Evolutionary conservation across 2,797 vertebrate genomes (phyloP).

Genomic region (Podarcis siculus): DNA sequence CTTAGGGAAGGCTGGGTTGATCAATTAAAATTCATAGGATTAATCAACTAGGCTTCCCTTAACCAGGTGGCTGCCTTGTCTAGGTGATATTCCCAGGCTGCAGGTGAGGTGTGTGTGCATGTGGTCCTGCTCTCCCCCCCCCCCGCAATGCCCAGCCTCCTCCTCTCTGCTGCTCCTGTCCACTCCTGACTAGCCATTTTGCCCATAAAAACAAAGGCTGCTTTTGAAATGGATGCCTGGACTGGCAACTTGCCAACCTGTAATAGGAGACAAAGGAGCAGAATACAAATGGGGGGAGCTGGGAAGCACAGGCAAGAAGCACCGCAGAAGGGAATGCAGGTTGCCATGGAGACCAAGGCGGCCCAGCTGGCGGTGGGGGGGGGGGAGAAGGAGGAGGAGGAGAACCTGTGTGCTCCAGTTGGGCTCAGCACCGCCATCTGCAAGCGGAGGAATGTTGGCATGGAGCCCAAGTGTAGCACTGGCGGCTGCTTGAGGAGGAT

Average conservation of each 20-base stretch:
- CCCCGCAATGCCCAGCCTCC: neutral
- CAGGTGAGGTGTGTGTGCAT: neutral
- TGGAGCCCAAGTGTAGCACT: neutral
- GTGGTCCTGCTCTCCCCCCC: neutral
- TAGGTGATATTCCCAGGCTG: neutral
- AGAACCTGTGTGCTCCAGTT: slow-evolving; percentile 43
- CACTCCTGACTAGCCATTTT: slow-evolving; percentile 52
- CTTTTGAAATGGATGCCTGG: slow-evolving; percentile 71
- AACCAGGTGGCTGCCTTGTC: neutral
- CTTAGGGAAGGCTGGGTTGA: neutral
- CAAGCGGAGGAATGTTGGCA: slow-evolving; percentile 37
- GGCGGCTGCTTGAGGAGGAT: neutral
- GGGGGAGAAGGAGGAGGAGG: slow-evolving; percentile 18
- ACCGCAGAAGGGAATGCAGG: slow-evolving; percentile 64
- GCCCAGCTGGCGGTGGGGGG: slow-evolving; percentile 41
- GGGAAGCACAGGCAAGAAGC: neutral
- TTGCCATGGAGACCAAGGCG: slow-evolving; percentile 76
- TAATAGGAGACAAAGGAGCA: slow-evolving; percentile 56
- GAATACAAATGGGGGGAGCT: slow-evolving; percentile 49
- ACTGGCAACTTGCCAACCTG: slow-evolving; percentile 53
- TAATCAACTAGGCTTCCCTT: neutral
- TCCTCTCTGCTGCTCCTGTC: slow-evolving; percentile 16
- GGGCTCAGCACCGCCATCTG: slow-evolving; percentile 59
- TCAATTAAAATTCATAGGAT: neutral
- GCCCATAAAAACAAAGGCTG: slow-evolving; percentile 69